These are phyloP conservation scores for Drosophila mayaguana DNA, from an alignment of 2,888 invertebrate genomes.

Conservation along the genomic window DNA sequence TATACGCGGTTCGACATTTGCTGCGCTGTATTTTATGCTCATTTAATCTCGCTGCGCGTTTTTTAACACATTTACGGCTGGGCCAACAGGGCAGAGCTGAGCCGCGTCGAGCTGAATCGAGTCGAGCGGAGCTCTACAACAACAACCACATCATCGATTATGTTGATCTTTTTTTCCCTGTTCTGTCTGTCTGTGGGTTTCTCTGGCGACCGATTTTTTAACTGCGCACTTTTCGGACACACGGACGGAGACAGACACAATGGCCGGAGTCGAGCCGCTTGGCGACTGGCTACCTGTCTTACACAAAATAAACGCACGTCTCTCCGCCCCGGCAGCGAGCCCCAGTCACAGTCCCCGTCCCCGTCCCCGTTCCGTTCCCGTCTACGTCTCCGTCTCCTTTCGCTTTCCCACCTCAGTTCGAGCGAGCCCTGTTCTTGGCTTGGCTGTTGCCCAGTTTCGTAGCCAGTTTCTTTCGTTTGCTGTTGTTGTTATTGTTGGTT, in stretches of 20 bases:
- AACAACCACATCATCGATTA: constrained; percentile 72
- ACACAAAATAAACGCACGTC: constrained; percentile 80
- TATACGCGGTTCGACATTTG: constrained; percentile 50
- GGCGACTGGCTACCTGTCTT: constrained; percentile 76
- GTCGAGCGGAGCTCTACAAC: constrained; percentile 27
- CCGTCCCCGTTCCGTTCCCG: not conserved
- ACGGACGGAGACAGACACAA: constrained; percentile 49
- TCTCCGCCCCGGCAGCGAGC: constrained; percentile 13
- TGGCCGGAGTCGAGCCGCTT: constrained; percentile 60
- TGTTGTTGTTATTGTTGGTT: constrained; percentile 9
- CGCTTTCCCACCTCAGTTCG: not conserved
- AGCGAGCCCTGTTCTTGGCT: constrained; percentile 39
- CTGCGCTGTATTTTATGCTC: constrained; percentile 77
- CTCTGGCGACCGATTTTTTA: constrained; percentile 59
- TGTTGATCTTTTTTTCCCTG: constrained; percentile 70
- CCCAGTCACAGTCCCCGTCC: too few species aligned
- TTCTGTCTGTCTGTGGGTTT: constrained; percentile 46
- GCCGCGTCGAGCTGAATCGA: constrained; percentile 1
- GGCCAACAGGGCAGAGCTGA: constrained; percentile 8
- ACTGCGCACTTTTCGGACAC: constrained; percentile 71
- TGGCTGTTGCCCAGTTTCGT: too few species aligned
- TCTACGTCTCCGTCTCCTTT: not conserved
- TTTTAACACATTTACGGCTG: constrained; percentile 76
- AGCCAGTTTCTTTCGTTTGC: too few species aligned
- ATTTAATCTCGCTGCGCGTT: constrained; percentile 78